Base-by-base conservation (phyloP, 2,797 vertebrate genomes). In the Melanotaenia trifasciata region DNA sequence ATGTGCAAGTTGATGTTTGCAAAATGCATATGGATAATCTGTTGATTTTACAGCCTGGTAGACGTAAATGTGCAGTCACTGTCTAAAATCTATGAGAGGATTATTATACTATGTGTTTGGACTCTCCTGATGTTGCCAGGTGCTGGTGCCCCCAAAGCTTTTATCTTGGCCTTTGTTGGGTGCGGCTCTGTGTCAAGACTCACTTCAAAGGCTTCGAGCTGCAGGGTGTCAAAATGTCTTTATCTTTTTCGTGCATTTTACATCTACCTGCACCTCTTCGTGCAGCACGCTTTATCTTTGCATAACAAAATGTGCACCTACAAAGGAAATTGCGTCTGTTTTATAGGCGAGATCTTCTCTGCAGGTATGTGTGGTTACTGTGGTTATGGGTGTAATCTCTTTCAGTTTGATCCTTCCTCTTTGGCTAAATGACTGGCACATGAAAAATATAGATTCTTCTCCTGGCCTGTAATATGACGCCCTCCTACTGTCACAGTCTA, bases 361-460 rank as follows among this genome's bases (percentile, higher is more conserved):
- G 24, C 80, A 83, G 72, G 73, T 83, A 66, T n/a, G 50, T 71
- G 89, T 87, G 89, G 81, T 82, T 45, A 43, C 26, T 77, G 84
- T 74, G 88, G 86, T 86, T 85, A 51, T 76, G 59, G 72, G 51
- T 68, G 62, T 79, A 38, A n/a, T 38, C 22, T 54, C 59, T 56
- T 24, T 67, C 5, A 26, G 35, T 61, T 38, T 72, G 61, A 70
- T 50, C 59, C 38, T 62, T 66, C 45, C 61, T 71, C 11, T 47
- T n/a, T 9, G 14, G 5, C 40, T 18, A 14, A 57, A 16, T 45
- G 60, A 63, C 18, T 35, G 40, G 7, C 22, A 0, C 24, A 5
- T 3, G 28, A 24, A 66, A 60, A 43, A 57, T 38, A 28, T 3
- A 45, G 43, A 33, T 18, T 32, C 26, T 53, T 53, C 26, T 16